Evolutionary conservation across 2,888 invertebrate genomes (phyloP), one percentile per base, ranked within the genome.

Genomic region (Apotomis betuletana): DNA sequence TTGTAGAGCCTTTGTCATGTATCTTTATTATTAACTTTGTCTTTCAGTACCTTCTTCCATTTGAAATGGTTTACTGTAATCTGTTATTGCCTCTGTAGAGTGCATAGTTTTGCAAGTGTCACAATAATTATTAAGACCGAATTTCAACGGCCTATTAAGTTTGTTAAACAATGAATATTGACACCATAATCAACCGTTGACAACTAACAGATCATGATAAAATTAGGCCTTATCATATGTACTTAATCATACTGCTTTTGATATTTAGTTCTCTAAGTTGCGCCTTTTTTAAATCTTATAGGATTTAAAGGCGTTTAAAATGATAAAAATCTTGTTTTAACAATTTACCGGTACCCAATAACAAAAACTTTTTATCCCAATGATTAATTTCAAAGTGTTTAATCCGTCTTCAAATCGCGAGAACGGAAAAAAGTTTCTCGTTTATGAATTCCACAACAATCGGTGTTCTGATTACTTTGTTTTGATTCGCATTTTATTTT

Each of bases 341-440:
- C 12, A 41, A 55, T 64, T 68, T 54, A 13, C 15, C 46, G 10
- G 55, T 54, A 15, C 27, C 60, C 55, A 67, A 70, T 74, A 70
- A 63, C 63, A 63, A 73, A 73, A 78, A 77, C 68, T 77, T 78
- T 76, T 68, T 54, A 67, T 73, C 65, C 74, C 73, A 79, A 77
- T 76, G 78, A 78, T 73, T 77, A 77, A 78, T 80, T 80, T 68
- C 70, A 78, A 81, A 82, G 74, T 79, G 77, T 79, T 81, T 79
- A 81, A 81, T 72, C 72, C 63, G 72, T 63, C 68, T 67, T 68
- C 52, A 59, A 59, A 59, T 68, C 67, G 58, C 52, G 59, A 72
- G 63, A 68, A 68, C 67, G 63, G 67, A 63, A 72, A 68, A 68
- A 72, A 74, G 72, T 74, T 71, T 51, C n/a, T 5, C 62, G 76